Conservation (phyloP, 2,113 vertebrate genomes). For the Myocastor coypus region DNA sequence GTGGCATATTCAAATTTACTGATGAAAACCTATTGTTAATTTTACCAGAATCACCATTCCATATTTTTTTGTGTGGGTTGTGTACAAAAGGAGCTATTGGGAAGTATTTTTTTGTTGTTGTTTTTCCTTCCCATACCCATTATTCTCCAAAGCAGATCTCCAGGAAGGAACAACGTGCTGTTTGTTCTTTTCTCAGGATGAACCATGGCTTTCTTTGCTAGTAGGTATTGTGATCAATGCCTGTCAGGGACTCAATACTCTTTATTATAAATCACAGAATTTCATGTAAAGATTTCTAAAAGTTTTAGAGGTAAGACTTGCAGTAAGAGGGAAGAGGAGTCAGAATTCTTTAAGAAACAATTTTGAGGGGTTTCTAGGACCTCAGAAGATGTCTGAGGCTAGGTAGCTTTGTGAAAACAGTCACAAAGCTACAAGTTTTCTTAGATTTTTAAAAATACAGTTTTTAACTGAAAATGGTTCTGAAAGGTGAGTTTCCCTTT, state of each 20-base stretch:
- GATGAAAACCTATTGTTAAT: not conserved
- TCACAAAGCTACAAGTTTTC: not conserved
- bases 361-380: conserved; percentile 5
- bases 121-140: not conserved
- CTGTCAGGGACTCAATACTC: not conserved
- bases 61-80: conserved; percentile 43
- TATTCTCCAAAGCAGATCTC: conserved; percentile 17
- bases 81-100: conserved; percentile 54
- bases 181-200: conserved; percentile 56
- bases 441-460: not conserved
- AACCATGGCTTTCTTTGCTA: conserved; percentile 50
- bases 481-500: not conserved
- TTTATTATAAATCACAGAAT: conserved; percentile 28
- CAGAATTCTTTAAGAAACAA: conserved; percentile 11
- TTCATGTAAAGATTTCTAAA: not conserved
- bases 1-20: not conserved
- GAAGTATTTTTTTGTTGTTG: not conserved
- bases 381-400: not conserved
- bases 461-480: not conserved
- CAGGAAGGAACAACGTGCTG: conserved; percentile 24
- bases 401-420: not conserved
- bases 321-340: not conserved
- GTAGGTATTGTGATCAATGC: not conserved
- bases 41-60: not conserved
- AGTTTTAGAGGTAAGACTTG: not conserved